Evolutionary conservation across 1,140 invertebrate genomes (phyloP), one percentile per base, ranked within the genome.

Genomic region (Drosophila nikananu): DNA sequence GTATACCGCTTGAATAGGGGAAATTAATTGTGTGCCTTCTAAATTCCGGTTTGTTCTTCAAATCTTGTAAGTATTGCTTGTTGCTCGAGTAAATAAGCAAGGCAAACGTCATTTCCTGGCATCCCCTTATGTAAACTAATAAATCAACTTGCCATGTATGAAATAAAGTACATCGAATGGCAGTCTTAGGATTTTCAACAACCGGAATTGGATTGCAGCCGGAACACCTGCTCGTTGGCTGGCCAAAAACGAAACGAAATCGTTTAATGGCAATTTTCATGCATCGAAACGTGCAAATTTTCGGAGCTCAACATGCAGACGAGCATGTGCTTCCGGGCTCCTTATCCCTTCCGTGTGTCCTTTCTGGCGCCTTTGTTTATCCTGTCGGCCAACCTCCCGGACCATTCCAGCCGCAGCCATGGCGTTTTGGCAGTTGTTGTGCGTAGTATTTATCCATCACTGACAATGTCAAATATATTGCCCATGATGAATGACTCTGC

Each of bases 401-500:
- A n/a, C 48, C 48, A 55, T 62, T n/a, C 32, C 49, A 23, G 30
- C 32, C 19, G n/a, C 27, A 21, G 48, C 35, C 49, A 44, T 64
- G 57, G 75, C 37, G 51, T 73, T 57, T 60, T 72, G 62, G 48
- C 62, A 63, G 76, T 79, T 25, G 78, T 48, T 76, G 65, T 78
- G 81, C 81, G 84, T 81, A 80, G 84, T 90, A 89, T 89, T 89
- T 89, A 89, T 89, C 84, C 84, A 89, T 89, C 84, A 89, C 86
- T 89, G 84, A 84, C 84, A 89, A 86, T 89, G 84, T 89, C 84
- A 89, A 89, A 89, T 89, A 89, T 89, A 89, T 89, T 86, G 89
- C 84, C 81, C 81, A 89, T 89, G 84, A 89, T 89, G 84, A 89
- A 89, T 89, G 84, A 90, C 84, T 90, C 78, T 79, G 86, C 86